Percentiles rank a stretch among this genome's conserved stretches.
Evolutionary conservation across 2,888 invertebrate genomes (phyloP).

Genomic region (Podabrus alpinus): DNA sequence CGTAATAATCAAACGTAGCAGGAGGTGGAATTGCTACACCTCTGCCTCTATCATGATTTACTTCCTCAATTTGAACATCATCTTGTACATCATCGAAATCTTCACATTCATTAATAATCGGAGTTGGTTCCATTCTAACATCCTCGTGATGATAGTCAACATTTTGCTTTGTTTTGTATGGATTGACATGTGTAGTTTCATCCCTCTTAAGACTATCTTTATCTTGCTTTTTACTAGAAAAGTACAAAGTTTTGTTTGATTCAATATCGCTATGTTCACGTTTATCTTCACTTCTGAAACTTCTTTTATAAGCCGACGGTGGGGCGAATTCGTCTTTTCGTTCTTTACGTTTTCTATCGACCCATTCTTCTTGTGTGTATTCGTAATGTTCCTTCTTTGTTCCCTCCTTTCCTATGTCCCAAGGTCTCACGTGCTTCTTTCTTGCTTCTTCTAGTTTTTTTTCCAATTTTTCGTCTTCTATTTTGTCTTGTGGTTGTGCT

Average conservation of each 20-base stretch:
- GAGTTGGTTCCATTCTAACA: conserved; percentile 26
- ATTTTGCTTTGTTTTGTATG: conserved; percentile 6
- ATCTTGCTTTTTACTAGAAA: conserved; percentile 43
- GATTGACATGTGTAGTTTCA: conserved; percentile 5
- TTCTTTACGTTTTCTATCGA: conserved; percentile 73
- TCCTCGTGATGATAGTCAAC: neutral
- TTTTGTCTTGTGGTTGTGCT: conserved; percentile 48
- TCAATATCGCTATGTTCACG: conserved; percentile 15
- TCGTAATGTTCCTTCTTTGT: conserved; percentile 58
- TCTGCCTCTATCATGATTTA: conserved; percentile 33
- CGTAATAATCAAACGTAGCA: conserved; percentile 67
- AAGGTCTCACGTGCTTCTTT: conserved; percentile 66
- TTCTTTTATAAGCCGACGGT: conserved; percentile 45
- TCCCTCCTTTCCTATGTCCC: conserved; percentile 75
- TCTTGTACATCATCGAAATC: conserved; percentile 37
- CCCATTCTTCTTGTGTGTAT: conserved; percentile 78
- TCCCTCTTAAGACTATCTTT: conserved; percentile 14
- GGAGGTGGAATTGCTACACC: conserved; percentile 69
- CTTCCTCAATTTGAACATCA: neutral
- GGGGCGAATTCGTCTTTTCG: conserved; percentile 82
- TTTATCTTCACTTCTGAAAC: conserved; percentile 29
- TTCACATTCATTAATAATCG: conserved; percentile 40
- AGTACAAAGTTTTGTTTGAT: conserved; percentile 43
- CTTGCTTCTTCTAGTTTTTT: conserved; percentile 59
- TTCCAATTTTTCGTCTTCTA: conserved; percentile 54